phyloP scores from a whole-genome alignment of 1,140 invertebrate genomes.

The Brachystomella parvula region DNA sequence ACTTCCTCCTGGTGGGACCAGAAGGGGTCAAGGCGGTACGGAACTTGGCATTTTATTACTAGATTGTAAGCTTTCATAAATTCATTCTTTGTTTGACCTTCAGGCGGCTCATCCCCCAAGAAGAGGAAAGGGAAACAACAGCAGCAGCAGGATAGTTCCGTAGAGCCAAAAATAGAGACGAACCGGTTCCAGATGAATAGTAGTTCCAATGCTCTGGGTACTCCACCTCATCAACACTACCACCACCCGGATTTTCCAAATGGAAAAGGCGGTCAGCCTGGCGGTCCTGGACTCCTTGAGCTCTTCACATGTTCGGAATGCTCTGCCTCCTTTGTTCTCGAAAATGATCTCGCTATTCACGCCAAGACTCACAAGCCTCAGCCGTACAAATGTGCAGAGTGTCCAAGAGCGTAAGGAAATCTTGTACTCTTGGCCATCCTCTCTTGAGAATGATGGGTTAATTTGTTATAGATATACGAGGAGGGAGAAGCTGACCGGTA shows the following conservation, averaged over 20 bases:
- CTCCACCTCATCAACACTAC: slow-evolving; percentile 16
- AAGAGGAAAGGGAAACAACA: not conserved
- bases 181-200: not conserved
- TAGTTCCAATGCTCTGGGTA: not conserved
- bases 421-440: no score
- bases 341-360: slow-evolving; percentile 31
- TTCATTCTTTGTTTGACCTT: not conserved
- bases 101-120: not conserved
- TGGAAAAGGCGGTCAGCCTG: not conserved
- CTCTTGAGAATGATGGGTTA: no score
- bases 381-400: slow-evolving; percentile 34
- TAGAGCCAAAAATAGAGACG: not conserved
- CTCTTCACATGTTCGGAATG: slow-evolving; percentile 32
- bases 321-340: slow-evolving; percentile 25
- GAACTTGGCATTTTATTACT: not conserved
- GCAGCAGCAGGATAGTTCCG: not conserved
- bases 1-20: not conserved
- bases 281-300: slow-evolving; percentile 13
- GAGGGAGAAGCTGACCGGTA: slow-evolving; percentile 23
- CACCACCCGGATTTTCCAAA: not conserved
- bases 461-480: slow-evolving; percentile 25
- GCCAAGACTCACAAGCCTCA: slow-evolving; percentile 32
- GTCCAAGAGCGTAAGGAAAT: slow-evolving; percentile 24
- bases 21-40: not conserved
- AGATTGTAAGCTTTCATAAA: no score